Evolutionary conservation across 2,888 invertebrate species (phyloP).

Genomic region (Harpalus rubripes): DNA sequence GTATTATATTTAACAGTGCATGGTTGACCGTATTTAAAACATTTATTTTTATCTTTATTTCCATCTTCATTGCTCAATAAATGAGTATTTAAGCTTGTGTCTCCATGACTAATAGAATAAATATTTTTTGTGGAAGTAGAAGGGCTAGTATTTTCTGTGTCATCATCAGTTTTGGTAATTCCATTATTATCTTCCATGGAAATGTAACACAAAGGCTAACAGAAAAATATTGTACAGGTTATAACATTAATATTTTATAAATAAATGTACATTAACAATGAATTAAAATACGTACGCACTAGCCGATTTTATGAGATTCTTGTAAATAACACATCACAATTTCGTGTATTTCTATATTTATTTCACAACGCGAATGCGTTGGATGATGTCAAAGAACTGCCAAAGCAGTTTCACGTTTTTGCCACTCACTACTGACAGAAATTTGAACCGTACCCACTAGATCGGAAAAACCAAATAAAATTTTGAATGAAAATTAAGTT

Average conservation of each 20-base stretch:
- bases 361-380: slow-evolving; percentile 15
- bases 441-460: background rate
- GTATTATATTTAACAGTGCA: slow-evolving; percentile 64
- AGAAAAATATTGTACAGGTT: slow-evolving; percentile 10
- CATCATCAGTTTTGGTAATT: slow-evolving; percentile 36
- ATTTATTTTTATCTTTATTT: slow-evolving; percentile 31
- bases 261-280: background rate
- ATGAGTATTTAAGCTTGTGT: slow-evolving; percentile 17
- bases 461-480: background rate
- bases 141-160: slow-evolving; percentile 35
- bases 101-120: slow-evolving; percentile 53
- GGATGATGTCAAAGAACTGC: slow-evolving; percentile 12
- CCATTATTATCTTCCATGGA: slow-evolving; percentile 54
- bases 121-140: slow-evolving; percentile 41
- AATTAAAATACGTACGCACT: background rate
- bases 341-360: background rate
- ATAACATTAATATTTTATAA: background rate
- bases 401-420: background rate
- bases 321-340: slow-evolving; percentile 19
- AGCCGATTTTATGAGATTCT: background rate
- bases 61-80: slow-evolving; percentile 33
- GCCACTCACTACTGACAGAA: background rate
- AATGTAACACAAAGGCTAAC: slow-evolving; percentile 13
- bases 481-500: background rate
- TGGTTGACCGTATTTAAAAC: slow-evolving; percentile 57